Percentiles rank a stretch among this genome's conserved stretches.
These are phyloP conservation scores for Nixonia krombeini DNA, from an alignment of 1,140 invertebrate genomes.

Conservation along the genomic window DNA sequence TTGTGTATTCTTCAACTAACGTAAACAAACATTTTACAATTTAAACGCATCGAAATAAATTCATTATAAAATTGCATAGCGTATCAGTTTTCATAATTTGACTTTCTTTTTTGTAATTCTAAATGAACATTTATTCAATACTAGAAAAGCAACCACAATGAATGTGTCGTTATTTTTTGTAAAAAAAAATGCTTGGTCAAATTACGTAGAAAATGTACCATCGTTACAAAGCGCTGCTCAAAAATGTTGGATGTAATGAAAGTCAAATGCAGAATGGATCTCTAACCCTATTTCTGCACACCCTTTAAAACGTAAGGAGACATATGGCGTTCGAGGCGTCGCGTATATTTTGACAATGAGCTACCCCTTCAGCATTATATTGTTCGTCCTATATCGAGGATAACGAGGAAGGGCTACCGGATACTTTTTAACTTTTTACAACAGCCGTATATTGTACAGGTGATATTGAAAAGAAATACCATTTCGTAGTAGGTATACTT, in stretches of 20 bases:
- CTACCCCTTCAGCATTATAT: slow-evolving; percentile 57
- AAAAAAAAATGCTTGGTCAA: slow-evolving; percentile 24
- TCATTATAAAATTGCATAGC: too few species aligned
- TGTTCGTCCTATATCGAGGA: slow-evolving; percentile 57
- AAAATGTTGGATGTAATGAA: slow-evolving; percentile 68
- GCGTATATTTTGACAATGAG: slow-evolving; percentile 39
- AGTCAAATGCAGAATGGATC: slow-evolving; percentile 69
- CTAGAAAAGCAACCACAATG: too few species aligned
- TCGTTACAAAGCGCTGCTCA: slow-evolving; percentile 34
- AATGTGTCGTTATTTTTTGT: too few species aligned
- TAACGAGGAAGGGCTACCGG: slow-evolving; percentile 51
- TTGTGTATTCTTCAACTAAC: too few species aligned
- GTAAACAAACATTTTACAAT: too few species aligned
- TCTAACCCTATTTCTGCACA: slow-evolving; percentile 52
- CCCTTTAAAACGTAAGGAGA: slow-evolving; percentile 54
- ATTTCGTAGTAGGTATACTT: too few species aligned
- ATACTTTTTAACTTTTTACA: slow-evolving; percentile 68
- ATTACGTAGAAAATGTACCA: slow-evolving; percentile 19
- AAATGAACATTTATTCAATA: too few species aligned
- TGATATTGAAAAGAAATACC: slow-evolving; percentile 46
- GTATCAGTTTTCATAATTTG: too few species aligned
- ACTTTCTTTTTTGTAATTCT: too few species aligned
- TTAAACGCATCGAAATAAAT: too few species aligned
- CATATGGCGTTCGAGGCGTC: slow-evolving; percentile 57
- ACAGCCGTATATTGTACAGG: slow-evolving; percentile 65